These are phyloP conservation scores for Allophyes oxyacanthae DNA, from an alignment of 2,888 invertebrate species.

Conservation along the genomic window DNA sequence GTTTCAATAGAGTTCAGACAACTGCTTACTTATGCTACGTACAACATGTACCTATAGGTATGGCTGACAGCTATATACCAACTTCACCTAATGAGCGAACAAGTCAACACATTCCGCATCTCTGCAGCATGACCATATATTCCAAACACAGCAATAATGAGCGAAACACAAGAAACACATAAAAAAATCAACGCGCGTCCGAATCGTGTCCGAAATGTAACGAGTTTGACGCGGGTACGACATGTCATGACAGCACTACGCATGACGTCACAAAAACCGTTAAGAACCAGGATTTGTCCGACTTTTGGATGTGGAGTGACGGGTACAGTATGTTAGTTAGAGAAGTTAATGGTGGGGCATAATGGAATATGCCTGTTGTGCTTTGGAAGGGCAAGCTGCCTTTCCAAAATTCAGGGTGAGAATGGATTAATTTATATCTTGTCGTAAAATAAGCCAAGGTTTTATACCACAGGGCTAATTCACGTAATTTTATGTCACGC, in stretches of 20 bases:
- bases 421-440: too few relatives aligned
- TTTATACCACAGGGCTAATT: too few relatives aligned
- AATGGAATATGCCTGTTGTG: constrained; percentile 39
- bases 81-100: background rate
- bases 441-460: too few relatives aligned
- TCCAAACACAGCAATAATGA: constrained; percentile 28
- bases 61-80: background rate
- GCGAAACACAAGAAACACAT: constrained; percentile 50
- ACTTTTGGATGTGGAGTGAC: constrained; percentile 49
- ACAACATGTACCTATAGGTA: too few relatives aligned
- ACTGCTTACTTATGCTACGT: too few relatives aligned
- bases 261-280: constrained; percentile 55
- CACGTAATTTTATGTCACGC: too few relatives aligned
- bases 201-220: constrained; percentile 36
- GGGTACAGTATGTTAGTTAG: constrained; percentile 40
- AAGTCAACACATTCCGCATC: background rate
- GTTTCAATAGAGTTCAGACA: too few relatives aligned
- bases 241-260: constrained; percentile 46
- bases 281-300: constrained; percentile 54
- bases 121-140: background rate
- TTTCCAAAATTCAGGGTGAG: too few relatives aligned
- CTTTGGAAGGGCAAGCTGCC: background rate
- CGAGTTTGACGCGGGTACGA: constrained; percentile 52
- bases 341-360: constrained; percentile 32
- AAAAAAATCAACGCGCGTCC: constrained; percentile 52